These are phyloP conservation scores for Sturnira hondurensis DNA, from an alignment of 2,113 vertebrate species.

Conservation along the genomic window DNA sequence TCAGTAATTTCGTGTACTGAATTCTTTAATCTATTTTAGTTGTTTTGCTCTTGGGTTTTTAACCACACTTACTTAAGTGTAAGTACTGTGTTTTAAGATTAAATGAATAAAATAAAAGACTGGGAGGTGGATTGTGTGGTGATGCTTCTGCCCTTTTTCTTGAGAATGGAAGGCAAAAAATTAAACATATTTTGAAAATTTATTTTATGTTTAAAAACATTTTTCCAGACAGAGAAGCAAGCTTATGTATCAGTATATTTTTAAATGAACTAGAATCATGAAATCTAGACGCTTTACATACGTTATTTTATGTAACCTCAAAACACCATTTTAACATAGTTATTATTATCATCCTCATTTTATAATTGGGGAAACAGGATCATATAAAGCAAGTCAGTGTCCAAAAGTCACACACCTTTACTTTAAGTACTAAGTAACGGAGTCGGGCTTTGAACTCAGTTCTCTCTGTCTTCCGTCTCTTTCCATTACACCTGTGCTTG, in stretches of 20 bases:
- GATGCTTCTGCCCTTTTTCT: background rate
- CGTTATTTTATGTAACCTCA: background rate
- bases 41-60: background rate
- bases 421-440: background rate
- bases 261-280: background rate
- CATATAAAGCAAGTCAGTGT: background rate
- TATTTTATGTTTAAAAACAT: background rate
- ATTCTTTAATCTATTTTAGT: background rate
- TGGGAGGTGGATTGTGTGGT: background rate
- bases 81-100: background rate
- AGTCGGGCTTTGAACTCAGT: background rate
- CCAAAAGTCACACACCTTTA: background rate
- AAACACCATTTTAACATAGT: background rate
- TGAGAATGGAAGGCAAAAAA: background rate
- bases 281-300: background rate
- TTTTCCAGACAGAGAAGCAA: constrained; percentile 7
- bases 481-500: background rate
- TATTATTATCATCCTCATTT: background rate
- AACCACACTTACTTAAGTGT: background rate
- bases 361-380: background rate
- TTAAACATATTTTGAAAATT: background rate
- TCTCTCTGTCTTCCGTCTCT: background rate
- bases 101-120: background rate
- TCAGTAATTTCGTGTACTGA: background rate
- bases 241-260: background rate